A percentile compares a stretch with the other conserved stretches of the same genome.
Evolutionary conservation across 2,888 invertebrate species (phyloP).

Genomic region (Drosophila fungiperda): DNA sequence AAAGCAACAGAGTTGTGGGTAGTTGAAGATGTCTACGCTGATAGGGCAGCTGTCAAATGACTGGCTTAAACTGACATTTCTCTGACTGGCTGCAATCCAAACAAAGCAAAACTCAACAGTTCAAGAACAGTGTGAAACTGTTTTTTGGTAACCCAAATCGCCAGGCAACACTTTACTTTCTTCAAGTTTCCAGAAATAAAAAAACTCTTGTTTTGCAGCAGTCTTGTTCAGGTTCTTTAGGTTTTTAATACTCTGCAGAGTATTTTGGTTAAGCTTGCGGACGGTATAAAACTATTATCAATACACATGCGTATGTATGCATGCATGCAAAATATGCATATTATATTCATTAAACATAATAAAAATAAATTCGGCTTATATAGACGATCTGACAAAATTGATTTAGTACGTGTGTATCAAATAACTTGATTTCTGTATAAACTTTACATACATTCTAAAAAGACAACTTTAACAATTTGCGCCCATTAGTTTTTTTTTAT

Average conservation of each 20-base stretch:
- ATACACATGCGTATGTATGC: too few relatives aligned
- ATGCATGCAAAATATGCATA: too few relatives aligned
- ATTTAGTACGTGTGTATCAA: too few relatives aligned
- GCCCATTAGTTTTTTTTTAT: too few relatives aligned
- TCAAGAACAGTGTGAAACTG: slow-evolving; percentile 13
- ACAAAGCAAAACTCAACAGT: neutral
- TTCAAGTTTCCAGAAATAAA: neutral
- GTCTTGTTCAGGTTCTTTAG: neutral
- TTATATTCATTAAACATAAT: too few relatives aligned
- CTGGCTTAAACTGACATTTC: slow-evolving; percentile 17
- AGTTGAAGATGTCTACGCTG: slow-evolving; percentile 58
- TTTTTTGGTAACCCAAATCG: neutral
- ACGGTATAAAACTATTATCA: too few relatives aligned
- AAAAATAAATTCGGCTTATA: too few relatives aligned
- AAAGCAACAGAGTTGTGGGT: slow-evolving; percentile 40
- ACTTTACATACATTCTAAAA: too few relatives aligned
- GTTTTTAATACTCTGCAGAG: neutral
- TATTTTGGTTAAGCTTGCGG: neutral
- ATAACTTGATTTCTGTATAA: too few relatives aligned
- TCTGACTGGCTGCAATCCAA: slow-evolving; percentile 1
- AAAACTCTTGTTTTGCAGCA: neutral
- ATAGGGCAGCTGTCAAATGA: slow-evolving; percentile 53
- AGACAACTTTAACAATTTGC: too few relatives aligned
- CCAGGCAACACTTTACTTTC: slow-evolving; percentile 8
- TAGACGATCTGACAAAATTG: too few relatives aligned